phyloP scores from a whole-genome alignment of 2,888 invertebrate species.

The Tanytarsus gracilentus region DNA sequence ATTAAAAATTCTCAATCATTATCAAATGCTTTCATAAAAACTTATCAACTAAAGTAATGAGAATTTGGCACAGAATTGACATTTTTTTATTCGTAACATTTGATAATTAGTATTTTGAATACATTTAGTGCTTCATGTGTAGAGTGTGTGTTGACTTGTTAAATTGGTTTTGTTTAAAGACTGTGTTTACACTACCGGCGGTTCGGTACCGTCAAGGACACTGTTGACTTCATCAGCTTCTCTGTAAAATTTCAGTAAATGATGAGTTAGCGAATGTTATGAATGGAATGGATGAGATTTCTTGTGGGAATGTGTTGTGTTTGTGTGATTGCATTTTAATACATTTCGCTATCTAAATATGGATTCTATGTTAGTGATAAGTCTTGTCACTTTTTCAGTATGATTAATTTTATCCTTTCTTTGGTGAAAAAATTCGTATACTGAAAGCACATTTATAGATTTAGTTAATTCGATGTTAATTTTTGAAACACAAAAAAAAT shows the following conservation, averaged over 20 bases:
- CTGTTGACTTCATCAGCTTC: constrained; percentile 34
- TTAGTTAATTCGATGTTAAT: too few species aligned
- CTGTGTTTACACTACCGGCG: constrained; percentile 39
- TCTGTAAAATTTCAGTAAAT: constrained; percentile 31
- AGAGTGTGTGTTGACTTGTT: not conserved
- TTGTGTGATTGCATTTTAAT: too few species aligned
- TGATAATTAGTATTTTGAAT: constrained; percentile 22
- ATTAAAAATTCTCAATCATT: not conserved
- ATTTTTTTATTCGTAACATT: not conserved
- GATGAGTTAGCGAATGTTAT: constrained; percentile 1
- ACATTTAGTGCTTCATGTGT: constrained; percentile 13
- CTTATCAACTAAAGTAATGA: constrained; percentile 25
- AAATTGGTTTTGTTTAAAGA: not conserved
- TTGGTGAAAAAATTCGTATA: too few species aligned
- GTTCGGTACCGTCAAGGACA: constrained; percentile 39
- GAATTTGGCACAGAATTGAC: constrained; percentile 28
- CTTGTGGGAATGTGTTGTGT: not conserved
- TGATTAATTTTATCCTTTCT: too few species aligned
- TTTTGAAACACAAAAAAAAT: too few species aligned
- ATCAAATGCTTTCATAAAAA: constrained; percentile 8
- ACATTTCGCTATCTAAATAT: too few species aligned
- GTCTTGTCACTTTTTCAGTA: too few species aligned
- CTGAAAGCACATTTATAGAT: too few species aligned
- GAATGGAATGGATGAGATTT: not conserved
- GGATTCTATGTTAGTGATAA: too few species aligned